A percentile compares a stretch with the other conserved stretches of the same genome.
phyloP scores from a whole-genome alignment of 2,113 vertebrate species.

The Verasper variegatus region DNA sequence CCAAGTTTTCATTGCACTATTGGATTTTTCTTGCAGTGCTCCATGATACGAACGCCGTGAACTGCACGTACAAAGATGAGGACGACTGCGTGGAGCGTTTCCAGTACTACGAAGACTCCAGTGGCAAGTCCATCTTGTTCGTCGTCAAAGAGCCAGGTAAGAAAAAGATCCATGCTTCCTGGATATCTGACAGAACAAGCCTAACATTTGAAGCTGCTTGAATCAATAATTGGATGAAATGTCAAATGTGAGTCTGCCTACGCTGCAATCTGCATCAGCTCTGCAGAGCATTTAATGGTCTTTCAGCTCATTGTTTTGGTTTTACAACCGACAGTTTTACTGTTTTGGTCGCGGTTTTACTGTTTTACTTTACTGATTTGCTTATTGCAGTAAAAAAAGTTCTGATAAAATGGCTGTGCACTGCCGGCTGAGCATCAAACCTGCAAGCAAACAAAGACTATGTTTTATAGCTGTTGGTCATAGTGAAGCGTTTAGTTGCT shows the following conservation, averaged over 20 bases:
- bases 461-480: background rate
- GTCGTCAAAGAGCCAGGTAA: conserved; percentile 94
- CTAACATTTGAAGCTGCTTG: background rate
- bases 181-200: background rate
- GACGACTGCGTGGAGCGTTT: conserved; percentile 93
- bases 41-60: conserved; percentile 90
- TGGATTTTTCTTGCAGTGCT: conserved; percentile 58
- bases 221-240: background rate
- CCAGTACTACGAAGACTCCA: conserved; percentile 96
- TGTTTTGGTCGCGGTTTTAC: background rate
- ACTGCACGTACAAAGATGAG: conserved; percentile 97
- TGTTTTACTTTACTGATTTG: background rate
- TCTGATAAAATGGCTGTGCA: background rate
- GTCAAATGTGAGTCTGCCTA: background rate
- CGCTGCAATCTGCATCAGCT: background rate
- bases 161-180: background rate
- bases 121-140: conserved; percentile 92
- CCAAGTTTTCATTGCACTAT: background rate
- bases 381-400: background rate
- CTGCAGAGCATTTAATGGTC: background rate
- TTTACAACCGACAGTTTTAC: background rate
- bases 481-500: background rate
- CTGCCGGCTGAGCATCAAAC: background rate
- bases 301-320: background rate
- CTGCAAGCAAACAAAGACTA: no score